phyloP scores from a whole-genome alignment of 2,888 invertebrate species.

The Pyrrhia umbra region DNA sequence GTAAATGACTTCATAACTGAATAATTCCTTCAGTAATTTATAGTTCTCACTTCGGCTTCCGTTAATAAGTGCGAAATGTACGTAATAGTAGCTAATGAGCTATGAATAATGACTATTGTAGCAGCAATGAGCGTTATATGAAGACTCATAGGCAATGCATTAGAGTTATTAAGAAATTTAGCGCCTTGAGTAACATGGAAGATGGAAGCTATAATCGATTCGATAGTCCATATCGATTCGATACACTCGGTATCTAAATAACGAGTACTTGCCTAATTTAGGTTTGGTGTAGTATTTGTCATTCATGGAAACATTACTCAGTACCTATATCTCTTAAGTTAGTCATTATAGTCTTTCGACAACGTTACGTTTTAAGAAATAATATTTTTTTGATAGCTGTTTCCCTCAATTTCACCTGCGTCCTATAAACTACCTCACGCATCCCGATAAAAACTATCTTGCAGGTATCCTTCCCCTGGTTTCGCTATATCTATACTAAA shows the following conservation, averaged over 20 bases:
- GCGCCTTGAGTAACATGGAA: neutral
- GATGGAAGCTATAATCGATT: neutral
- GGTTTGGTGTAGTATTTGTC: no score
- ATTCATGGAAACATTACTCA: no score
- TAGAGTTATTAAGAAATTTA: neutral
- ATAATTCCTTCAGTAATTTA: constrained; percentile 15
- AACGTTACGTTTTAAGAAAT: no score
- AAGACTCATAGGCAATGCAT: constrained; percentile 1
- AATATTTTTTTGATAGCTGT: no score
- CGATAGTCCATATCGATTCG: neutral
- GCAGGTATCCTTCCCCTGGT: no score
- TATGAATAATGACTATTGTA: constrained; percentile 34
- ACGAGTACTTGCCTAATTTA: neutral
- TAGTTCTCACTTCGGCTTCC: constrained; percentile 20
- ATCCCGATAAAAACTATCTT: no score
- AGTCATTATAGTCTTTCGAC: no score
- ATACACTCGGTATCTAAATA: neutral
- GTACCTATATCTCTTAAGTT: no score
- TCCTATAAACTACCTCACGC: no score
- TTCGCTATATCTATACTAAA: no score
- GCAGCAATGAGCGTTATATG: constrained; percentile 13
- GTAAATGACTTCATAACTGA: constrained; percentile 14
- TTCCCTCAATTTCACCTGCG: no score
- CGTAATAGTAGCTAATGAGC: constrained; percentile 15
- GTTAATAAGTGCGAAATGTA: constrained; percentile 42